Conservation (phyloP, 2,797 vertebrate genomes). For the Eulemur rubriventer region DNA sequence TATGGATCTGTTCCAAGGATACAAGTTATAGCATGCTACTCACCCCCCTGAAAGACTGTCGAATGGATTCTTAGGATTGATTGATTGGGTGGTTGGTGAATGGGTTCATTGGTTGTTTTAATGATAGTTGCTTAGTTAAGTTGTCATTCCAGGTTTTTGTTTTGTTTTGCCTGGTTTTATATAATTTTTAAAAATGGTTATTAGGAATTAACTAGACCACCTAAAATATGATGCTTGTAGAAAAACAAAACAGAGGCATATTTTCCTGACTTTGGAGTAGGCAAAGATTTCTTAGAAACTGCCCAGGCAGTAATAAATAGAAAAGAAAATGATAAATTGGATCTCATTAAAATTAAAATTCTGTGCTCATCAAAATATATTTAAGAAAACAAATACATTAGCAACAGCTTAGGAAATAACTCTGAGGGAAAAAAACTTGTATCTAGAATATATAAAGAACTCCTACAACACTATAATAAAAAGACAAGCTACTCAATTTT, state of each 20-base stretch:
- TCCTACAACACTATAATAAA: not conserved
- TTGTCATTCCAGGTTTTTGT: not conserved
- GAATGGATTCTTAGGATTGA: not conserved
- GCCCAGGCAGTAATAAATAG: not conserved
- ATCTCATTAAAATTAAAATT: not conserved
- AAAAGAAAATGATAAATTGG: not conserved
- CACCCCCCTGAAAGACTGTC: not conserved
- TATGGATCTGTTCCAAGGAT: not conserved
- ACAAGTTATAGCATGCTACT: not conserved
- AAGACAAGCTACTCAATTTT: not conserved
- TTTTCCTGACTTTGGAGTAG: not conserved
- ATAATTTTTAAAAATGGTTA: not conserved
- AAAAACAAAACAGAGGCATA: not conserved
- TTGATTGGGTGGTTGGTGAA: not conserved
- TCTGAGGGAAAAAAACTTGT: not conserved
- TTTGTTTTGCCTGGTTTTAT: not conserved
- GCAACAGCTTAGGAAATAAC: not conserved
- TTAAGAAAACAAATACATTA: not conserved
- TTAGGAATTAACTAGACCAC: not conserved
- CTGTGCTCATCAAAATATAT: not conserved
- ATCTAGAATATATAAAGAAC: not conserved
- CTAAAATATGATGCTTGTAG: not conserved
- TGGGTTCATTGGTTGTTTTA: not conserved
- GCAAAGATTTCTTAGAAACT: not conserved
- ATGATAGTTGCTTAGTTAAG: not conserved